These are phyloP conservation scores for Zaprionus bogoriensis DNA, from an alignment of 2,888 invertebrate genomes.

Conservation along the genomic window DNA sequence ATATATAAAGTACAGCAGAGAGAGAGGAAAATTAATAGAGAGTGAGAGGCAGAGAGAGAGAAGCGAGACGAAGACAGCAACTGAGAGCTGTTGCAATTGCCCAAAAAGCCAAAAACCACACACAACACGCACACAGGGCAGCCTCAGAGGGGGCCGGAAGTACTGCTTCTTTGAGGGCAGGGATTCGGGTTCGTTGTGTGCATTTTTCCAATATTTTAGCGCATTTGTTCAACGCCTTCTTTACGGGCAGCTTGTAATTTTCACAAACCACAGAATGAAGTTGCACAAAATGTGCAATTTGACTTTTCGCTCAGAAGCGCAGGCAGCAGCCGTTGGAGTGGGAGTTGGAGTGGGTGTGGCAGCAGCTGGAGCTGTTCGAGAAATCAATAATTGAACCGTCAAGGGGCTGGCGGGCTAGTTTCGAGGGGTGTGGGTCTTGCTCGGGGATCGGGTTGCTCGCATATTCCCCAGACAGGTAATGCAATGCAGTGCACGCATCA, in stretches of 20 bases:
- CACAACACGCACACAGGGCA: slow-evolving; percentile 15
- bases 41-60: background rate
- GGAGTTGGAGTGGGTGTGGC: slow-evolving; percentile 21
- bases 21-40: background rate
- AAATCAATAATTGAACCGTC: slow-evolving; percentile 35
- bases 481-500: slow-evolving; percentile 44
- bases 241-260: slow-evolving; percentile 59
- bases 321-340: slow-evolving; percentile 16
- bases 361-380: slow-evolving; percentile 15
- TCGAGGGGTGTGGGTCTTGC: background rate
- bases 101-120: slow-evolving; percentile 33
- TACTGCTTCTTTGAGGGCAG: no score
- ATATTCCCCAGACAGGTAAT: slow-evolving; percentile 32
- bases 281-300: slow-evolving; percentile 56
- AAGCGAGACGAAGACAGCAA: slow-evolving; percentile 35
- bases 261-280: slow-evolving; percentile 55
- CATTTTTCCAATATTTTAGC: slow-evolving; percentile 53
- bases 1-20: no score
- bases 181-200: slow-evolving; percentile 5
- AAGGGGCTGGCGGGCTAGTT: background rate
- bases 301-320: slow-evolving; percentile 44
- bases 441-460: background rate
- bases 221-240: slow-evolving; percentile 43
- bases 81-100: slow-evolving; percentile 38
- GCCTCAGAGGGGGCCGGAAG: slow-evolving; percentile 4